phyloP scores from a whole-genome alignment of 2,113 vertebrate species.

The Anser brachyrhynchus region DNA sequence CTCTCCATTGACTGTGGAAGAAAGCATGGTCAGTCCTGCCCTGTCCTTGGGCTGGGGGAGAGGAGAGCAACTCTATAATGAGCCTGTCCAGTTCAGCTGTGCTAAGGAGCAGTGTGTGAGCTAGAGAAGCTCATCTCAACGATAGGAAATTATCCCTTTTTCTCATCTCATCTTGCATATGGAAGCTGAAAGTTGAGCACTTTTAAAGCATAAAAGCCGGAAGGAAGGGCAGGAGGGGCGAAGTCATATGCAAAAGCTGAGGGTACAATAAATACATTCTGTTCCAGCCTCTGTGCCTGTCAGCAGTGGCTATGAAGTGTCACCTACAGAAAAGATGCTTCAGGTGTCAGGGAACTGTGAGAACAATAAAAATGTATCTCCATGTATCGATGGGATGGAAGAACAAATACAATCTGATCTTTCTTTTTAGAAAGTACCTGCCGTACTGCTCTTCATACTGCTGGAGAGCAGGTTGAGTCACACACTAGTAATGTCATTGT shows the following conservation, averaged over 20 bases:
- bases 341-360: background rate
- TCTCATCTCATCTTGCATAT: background rate
- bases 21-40: background rate
- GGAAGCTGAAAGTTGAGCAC: background rate
- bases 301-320: background rate
- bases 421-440: background rate
- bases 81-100: background rate
- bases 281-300: background rate
- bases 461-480: background rate
- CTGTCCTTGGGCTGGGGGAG: background rate
- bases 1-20: background rate
- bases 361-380: background rate
- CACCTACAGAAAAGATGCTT: background rate
- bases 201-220: background rate
- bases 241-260: background rate
- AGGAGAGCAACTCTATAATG: background rate
- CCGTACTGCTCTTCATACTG: fast-evolving
- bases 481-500: background rate
- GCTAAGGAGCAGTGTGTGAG: background rate
- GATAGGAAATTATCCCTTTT: background rate
- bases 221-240: background rate
- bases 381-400: background rate
- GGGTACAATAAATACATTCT: background rate
- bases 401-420: background rate
- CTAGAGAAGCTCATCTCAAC: background rate